Conservation (phyloP, 2,113 vertebrate species). For the Notiomystis cincta region DNA sequence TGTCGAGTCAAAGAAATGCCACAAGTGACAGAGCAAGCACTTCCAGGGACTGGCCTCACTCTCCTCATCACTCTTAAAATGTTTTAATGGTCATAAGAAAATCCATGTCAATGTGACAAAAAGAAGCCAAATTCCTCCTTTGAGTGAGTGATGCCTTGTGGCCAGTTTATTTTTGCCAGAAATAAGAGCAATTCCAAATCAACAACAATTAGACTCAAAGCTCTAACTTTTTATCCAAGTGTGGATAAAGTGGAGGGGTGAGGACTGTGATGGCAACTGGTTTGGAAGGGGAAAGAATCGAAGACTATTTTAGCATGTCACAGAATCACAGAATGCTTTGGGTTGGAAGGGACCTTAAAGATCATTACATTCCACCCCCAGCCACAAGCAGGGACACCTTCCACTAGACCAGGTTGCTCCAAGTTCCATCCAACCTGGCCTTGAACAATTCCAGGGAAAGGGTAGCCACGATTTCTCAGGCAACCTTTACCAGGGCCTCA, state of each 20-base stretch:
- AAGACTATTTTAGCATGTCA: not conserved
- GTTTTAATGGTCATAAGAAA: not conserved
- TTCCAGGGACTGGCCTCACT: not conserved
- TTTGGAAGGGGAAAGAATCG: not conserved
- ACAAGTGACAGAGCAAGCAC: not conserved
- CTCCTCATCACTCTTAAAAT: not conserved
- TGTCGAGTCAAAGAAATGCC: not conserved
- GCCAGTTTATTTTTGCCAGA: not conserved
- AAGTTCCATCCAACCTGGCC: not conserved
- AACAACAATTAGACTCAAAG: not conserved
- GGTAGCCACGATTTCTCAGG: not conserved
- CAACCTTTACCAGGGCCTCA: not conserved
- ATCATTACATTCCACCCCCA: not conserved
- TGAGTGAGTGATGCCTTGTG: not conserved
- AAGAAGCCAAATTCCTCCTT: not conserved
- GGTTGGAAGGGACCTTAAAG: not conserved
- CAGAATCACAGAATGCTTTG: not conserved
- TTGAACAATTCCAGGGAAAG: not conserved
- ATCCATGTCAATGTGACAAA: not conserved
- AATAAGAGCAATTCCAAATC: not conserved
- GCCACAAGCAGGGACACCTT: not conserved
- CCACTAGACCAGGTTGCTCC: not conserved
- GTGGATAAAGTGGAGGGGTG: accelerated
- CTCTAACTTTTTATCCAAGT: not conserved
- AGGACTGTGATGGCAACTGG: not conserved